Evolutionary conservation across 2,888 invertebrate species (phyloP).

Genomic region (Molorchus minor): DNA sequence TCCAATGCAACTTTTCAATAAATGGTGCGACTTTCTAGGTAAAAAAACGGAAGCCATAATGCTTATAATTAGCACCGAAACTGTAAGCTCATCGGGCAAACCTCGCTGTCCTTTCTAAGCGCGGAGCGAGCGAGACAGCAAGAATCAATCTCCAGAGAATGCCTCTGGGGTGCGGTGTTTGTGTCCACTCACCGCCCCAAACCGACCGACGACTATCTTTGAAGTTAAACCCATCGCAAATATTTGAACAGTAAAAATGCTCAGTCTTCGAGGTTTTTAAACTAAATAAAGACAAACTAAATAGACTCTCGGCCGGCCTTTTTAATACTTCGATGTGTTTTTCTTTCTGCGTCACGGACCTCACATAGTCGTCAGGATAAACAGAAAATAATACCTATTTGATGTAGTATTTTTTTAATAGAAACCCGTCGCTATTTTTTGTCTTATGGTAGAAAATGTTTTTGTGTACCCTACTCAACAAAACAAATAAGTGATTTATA

Average conservation of each 20-base stretch:
- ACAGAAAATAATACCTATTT: conserved; percentile 16
- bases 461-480: too few relatives aligned
- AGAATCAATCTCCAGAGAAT: conserved; percentile 11
- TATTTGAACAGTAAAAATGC: conserved; percentile 55
- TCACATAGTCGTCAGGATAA: conserved; percentile 22
- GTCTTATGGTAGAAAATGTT: too few relatives aligned
- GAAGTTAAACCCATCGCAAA: conserved; percentile 54
- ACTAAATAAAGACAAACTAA: conserved; percentile 52
- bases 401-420: too few relatives aligned
- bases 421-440: too few relatives aligned
- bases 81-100: conserved; percentile 23
- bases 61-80: conserved; percentile 36
- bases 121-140: conserved; percentile 18
- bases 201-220: conserved; percentile 43
- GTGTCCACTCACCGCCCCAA: conserved; percentile 23
- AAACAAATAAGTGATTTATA: too few relatives aligned
- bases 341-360: conserved; percentile 31
- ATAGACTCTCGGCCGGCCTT: conserved; percentile 46
- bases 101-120: neutral
- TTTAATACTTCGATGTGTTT: conserved; percentile 44
- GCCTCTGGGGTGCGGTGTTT: conserved; percentile 25
- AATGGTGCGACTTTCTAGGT: neutral
- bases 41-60: conserved; percentile 25
- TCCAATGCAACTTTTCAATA: neutral
- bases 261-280: conserved; percentile 51